Evolutionary conservation across 2,888 invertebrate species (phyloP).

Genomic region (Agonopterix alstromeriana): DNA sequence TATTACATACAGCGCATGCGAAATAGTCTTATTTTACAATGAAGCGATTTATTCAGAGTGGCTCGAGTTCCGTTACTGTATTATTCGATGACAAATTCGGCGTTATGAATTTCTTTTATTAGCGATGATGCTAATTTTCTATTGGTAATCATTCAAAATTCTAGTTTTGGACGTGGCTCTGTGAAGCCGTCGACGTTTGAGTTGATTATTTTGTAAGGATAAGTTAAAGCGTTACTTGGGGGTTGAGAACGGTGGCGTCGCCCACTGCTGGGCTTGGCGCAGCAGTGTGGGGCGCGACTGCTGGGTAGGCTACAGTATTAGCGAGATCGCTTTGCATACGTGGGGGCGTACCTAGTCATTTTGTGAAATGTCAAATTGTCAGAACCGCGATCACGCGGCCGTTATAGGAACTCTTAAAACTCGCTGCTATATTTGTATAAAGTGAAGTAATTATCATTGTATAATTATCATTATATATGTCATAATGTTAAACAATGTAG

Average conservation of each 20-base stretch:
- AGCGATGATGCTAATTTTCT: constrained; percentile 19
- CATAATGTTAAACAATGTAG: constrained; percentile 69
- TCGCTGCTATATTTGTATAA: constrained; percentile 85
- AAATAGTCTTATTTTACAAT: constrained; percentile 47
- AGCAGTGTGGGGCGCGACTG: constrained; percentile 21
- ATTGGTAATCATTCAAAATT: constrained; percentile 51
- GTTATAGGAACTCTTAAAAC: constrained; percentile 86
- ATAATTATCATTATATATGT: constrained; percentile 70
- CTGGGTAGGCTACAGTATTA: constrained; percentile 38
- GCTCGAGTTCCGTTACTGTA: constrained; percentile 72
- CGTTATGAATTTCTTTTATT: constrained; percentile 22
- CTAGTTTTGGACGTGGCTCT: constrained; percentile 36
- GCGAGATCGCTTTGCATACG: constrained; percentile 44
- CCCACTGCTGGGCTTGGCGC: constrained; percentile 13
- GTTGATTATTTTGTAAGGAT: constrained; percentile 60
- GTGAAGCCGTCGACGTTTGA: constrained; percentile 30
- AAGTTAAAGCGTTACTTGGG: constrained; percentile 39
- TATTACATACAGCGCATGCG: constrained; percentile 49
- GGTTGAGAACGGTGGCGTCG: constrained; percentile 10
- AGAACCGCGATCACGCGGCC: constrained; percentile 71
- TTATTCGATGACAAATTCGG: constrained; percentile 56
- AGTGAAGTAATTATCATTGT: constrained; percentile 75
- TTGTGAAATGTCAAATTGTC: constrained; percentile 74
- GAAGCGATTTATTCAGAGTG: constrained; percentile 66
- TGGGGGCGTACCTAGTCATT: constrained; percentile 74